phyloP scores from a whole-genome alignment of 1,140 invertebrate genomes.

The Leptinotarsa defecta region DNA sequence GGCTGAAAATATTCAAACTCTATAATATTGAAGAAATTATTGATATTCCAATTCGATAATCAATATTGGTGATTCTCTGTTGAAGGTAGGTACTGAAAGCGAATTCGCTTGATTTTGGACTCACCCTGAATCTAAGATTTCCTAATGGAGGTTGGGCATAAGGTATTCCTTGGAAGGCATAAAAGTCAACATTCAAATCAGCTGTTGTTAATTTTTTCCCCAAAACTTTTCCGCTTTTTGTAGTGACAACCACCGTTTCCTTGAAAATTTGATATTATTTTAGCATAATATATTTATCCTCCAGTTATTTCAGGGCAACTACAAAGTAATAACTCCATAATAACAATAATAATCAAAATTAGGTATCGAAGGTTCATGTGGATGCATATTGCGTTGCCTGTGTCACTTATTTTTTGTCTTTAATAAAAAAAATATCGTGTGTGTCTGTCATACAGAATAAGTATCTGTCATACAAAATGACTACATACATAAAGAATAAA shows the following conservation, averaged over 20 bases:
- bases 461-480: too few relatives aligned
- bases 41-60: not conserved
- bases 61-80: not conserved
- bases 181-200: slow-evolving; percentile 46
- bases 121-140: slow-evolving; percentile 68
- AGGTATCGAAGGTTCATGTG: too few relatives aligned
- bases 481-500: too few relatives aligned
- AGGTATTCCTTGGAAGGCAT: slow-evolving; percentile 65
- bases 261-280: not conserved
- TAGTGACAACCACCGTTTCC: not conserved
- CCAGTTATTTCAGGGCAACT: too few relatives aligned
- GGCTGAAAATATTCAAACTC: slow-evolving; percentile 19
- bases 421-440: too few relatives aligned
- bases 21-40: not conserved
- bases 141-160: slow-evolving; percentile 69
- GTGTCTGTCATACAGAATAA: too few relatives aligned
- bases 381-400: too few relatives aligned
- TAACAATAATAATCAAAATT: too few relatives aligned
- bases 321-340: too few relatives aligned
- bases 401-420: too few relatives aligned
- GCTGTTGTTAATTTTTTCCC: not conserved
- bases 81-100: not conserved
- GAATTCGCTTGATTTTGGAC: slow-evolving; percentile 1
- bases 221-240: not conserved
- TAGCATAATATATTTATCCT: too few relatives aligned